Conservation (phyloP, 2,797 vertebrate genomes). For the Sebastes steindachneri region DNA sequence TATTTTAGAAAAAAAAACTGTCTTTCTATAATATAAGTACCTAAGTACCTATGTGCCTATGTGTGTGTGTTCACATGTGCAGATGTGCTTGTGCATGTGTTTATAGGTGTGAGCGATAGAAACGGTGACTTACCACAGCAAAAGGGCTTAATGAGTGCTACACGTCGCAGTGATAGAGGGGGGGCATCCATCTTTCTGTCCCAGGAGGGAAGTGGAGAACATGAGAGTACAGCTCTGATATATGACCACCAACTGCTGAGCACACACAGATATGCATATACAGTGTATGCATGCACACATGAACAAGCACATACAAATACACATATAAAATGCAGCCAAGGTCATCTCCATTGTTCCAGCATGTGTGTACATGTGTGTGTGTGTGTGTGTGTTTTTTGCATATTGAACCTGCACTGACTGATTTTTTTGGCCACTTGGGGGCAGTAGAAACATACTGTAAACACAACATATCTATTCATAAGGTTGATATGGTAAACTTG, state of each 20-base stretch:
- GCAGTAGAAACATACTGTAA: neutral
- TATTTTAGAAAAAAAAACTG: constrained; percentile 1
- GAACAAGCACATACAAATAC: neutral
- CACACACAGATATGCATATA: constrained; percentile 4
- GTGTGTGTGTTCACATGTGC: neutral
- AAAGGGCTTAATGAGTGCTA: constrained; percentile 42
- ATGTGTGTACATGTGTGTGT: neutral
- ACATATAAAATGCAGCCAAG: neutral
- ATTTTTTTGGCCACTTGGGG: neutral
- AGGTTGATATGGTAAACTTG: too few species aligned
- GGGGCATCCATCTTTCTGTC: constrained; percentile 42
- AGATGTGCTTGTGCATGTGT: neutral
- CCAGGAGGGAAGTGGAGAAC: constrained; percentile 44
- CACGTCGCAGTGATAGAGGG: constrained; percentile 27
- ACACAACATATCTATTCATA: neutral
- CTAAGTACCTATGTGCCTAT: neutral
- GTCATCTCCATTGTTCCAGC: neutral
- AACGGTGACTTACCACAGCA: constrained; percentile 7
- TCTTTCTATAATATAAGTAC: neutral
- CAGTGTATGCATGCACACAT: neutral
- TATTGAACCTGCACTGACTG: neutral
- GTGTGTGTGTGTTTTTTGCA: neutral
- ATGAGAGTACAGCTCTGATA: constrained; percentile 51
- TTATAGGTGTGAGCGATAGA: neutral
- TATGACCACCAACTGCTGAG: constrained; percentile 56